Evolutionary conservation across 2,888 invertebrate species (phyloP).

Genomic region (Drosophila longiperda): DNA sequence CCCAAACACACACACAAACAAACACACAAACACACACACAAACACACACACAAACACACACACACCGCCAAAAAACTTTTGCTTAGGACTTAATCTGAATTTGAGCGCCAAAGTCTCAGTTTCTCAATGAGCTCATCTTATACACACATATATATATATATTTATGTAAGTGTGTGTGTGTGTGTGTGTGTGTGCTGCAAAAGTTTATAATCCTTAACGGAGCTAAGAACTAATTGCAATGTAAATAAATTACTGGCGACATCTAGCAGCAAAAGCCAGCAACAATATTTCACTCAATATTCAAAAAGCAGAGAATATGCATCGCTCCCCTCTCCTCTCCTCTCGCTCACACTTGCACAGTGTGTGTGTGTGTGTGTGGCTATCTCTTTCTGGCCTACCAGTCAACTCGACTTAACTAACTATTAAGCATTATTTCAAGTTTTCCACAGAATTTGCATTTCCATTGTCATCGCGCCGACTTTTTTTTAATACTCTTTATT

Average conservation of each 20-base stretch:
- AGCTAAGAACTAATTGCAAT: constrained; percentile 83
- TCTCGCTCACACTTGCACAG: not conserved
- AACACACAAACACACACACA: constrained; percentile 9
- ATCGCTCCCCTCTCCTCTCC: not conserved
- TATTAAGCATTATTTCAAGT: constrained; percentile 76
- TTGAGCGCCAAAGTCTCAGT: constrained; percentile 67
- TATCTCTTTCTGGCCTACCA: constrained; percentile 37
- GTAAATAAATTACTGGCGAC: constrained; percentile 82
- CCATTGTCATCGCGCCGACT: constrained; percentile 55
- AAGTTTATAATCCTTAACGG: constrained; percentile 81
- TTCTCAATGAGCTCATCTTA: constrained; percentile 26
- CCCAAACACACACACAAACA: constrained; percentile 10
- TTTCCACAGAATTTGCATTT: constrained; percentile 64
- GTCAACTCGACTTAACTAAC: constrained; percentile 79
- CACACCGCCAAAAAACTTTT: constrained; percentile 6
- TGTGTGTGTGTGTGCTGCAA: constrained; percentile 38
- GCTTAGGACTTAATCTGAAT: constrained; percentile 58
- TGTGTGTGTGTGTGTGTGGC: not conserved
- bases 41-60: not conserved
- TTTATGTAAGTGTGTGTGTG: constrained; percentile 10
- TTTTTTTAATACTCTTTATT: constrained; percentile 31
- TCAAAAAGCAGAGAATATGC: constrained; percentile 63
- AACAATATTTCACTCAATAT: constrained; percentile 76
- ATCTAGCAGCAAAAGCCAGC: constrained; percentile 51
- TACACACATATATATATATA: constrained; percentile 15